phyloP scores from a whole-genome alignment of 2,113 vertebrate species.

The Nyctereutes procyonoides region DNA sequence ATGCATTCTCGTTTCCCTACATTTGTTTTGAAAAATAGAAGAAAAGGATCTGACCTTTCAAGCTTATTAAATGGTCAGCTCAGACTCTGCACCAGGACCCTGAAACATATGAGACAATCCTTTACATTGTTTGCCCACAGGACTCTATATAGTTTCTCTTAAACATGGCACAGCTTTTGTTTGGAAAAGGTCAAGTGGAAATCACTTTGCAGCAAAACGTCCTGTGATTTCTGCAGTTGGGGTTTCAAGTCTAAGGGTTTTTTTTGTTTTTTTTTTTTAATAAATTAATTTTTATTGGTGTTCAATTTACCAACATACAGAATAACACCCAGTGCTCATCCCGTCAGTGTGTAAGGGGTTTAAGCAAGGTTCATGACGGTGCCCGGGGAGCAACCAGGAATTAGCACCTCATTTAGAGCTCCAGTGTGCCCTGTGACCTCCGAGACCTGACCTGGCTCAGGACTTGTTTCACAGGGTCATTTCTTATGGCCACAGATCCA shows the following conservation, averaged over 20 bases:
- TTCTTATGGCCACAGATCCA: background rate
- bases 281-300: too few relatives aligned
- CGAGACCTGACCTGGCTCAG: background rate
- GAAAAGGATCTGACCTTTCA: background rate
- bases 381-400: background rate
- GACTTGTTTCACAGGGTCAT: background rate
- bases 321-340: too few relatives aligned
- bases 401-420: constrained; percentile 7
- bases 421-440: background rate
- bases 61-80: background rate
- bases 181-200: constrained; percentile 13
- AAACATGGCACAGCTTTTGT: background rate
- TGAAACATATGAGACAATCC: too few relatives aligned
- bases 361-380: background rate
- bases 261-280: too few relatives aligned
- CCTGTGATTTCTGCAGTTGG: background rate
- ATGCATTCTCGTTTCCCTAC: background rate
- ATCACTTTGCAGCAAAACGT: background rate
- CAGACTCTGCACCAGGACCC: background rate
- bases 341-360: fast-evolving
- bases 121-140: background rate
- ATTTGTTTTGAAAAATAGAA: background rate
- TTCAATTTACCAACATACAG: too few relatives aligned
- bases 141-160: background rate
- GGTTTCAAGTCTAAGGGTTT: fast-evolving